Base-by-base conservation (phyloP, 1,140 invertebrate genomes). In the Drosophila prosaltans region DNA sequence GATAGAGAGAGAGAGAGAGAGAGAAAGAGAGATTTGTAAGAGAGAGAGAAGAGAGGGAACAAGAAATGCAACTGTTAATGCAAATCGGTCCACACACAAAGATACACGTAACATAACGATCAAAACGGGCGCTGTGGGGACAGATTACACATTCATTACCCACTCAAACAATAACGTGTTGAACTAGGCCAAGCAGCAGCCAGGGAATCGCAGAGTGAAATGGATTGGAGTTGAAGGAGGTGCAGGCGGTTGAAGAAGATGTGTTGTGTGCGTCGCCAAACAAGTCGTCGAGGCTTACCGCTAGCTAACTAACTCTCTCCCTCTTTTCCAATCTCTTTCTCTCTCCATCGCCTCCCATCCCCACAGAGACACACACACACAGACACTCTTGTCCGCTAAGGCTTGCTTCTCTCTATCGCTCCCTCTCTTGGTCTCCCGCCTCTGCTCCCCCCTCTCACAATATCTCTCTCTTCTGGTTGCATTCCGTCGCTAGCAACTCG, bases 11-110 rank as follows among this genome's bases (percentile, higher is more conserved):
- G 24, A 57, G 32, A n/a, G 7, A 59, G 39, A 68, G 64, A 71
- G 55, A 9, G 26, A 30, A 30, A 30, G 4, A 30, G 28, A 30
- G 28, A 30, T 30, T 30, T 30, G 28, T 30, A 2, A 30, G 64
- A 57, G 36, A 62, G 60, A 61, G 40, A 57, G 68, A 71, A 63
- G 61, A 64, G 43, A 55, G 68, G 71, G 80, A 88, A 89, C 84
- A 88, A 88, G 84, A 88, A 89, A 88, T 88, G 84, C 83, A 88
- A 88, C 83, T 88, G 83, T 88, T 89, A 88, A 88, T 88, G 83
- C 80, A 88, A 88, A 88, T 85, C 78, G 71, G 62, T 70, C 36
- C 60, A 43, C 45, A 28, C 45, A 21, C 45, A 48, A 2, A 1
- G 16, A 48, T 51, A 24, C 24, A 51, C 21, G 45, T 24, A 51